A percentile compares a stretch with the other conserved stretches of the same genome.
phyloP scores from a whole-genome alignment of 2,888 invertebrate genomes.

The Ceraclea dissimilis region DNA sequence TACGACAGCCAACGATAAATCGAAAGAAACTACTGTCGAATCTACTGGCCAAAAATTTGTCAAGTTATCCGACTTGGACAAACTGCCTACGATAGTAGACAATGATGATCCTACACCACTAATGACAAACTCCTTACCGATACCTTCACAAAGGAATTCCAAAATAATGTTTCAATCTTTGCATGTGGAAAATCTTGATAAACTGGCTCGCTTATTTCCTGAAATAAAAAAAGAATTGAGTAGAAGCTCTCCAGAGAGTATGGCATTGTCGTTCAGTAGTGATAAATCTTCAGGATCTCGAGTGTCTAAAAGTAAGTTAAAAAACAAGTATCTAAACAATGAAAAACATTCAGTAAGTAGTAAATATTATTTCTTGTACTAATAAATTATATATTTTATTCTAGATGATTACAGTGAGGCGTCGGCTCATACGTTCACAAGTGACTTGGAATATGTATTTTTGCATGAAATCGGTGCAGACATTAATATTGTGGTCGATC shows the following conservation, averaged over 20 bases:
- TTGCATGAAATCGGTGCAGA: neutral
- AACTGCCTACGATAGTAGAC: constrained; percentile 51
- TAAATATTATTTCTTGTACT: no score
- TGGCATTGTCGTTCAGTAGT: constrained; percentile 22
- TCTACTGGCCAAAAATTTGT: constrained; percentile 45
- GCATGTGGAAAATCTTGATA: constrained; percentile 49
- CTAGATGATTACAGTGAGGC: neutral
- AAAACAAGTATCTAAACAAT: no score
- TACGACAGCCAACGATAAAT: neutral
- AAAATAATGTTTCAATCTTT: constrained; percentile 45
- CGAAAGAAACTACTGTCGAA: neutral
- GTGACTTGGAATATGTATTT: neutral
- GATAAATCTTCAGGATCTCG: neutral
- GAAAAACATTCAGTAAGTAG: no score
- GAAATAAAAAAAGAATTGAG: constrained; percentile 48
- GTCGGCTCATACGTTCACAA: neutral
- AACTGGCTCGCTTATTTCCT: constrained; percentile 56
- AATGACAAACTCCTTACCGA: constrained; percentile 55
- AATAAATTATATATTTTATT: neutral
- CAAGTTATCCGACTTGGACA: constrained; percentile 72
- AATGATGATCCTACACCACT: constrained; percentile 64
- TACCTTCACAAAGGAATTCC: neutral
- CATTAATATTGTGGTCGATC: neutral
- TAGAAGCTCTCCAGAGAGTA: constrained; percentile 41
- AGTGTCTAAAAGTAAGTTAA: neutral